Base-by-base conservation (phyloP, 2,888 invertebrate species). In the Timema cristinae region DNA sequence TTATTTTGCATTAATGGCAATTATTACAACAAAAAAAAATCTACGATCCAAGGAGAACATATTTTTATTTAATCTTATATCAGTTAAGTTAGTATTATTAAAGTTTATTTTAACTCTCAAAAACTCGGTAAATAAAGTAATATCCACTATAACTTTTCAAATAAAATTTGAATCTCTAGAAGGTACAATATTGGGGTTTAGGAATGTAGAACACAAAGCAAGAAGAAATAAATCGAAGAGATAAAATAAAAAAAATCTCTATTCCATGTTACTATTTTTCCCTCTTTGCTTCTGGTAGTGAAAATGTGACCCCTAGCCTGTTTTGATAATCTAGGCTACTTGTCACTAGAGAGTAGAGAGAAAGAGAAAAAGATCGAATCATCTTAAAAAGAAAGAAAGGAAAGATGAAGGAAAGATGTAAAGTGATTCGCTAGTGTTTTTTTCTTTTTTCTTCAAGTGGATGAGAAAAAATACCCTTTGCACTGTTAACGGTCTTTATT, bases 401-500 rank as follows among this genome's bases (percentile, higher is more conserved):
- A 63, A 13, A 48, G 63, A 63, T 63, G 48, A 63, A 63, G 63
- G 48, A 15, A 32, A 48, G 63, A 63, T 47, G 63, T 47, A 63
- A 63, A 63, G 63, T 63, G 47, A 63, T 63, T 63, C 63, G 63
- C 63, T 63, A 63, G 63, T 63, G 32, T 63, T 54, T 63, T 63
- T 32, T 32, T 32, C 32, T 63, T 48, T 47, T 48, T 63, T 63
- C 63, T 32, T 32, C 32, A 32, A 63, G 48, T 47, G 51, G 68
- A 51, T 52, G 50, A 50, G 68, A 68, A 68, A 32, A 11, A 49
- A 50, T 11, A 52, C 51, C 67, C 49, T 10, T 8, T 50, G 49
- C 67, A 48, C 67, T 13, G 48, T 50, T 49, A 50, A 49, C 67
- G 49, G 67, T 67, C 50, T 72, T 74, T 74, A 74, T 74, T 74